A percentile compares a stretch with the other conserved stretches of the same genome.
These are phyloP conservation scores for Aeoliscus strigatus DNA, from an alignment of 2,797 vertebrate genomes.

Conservation along the genomic window DNA sequence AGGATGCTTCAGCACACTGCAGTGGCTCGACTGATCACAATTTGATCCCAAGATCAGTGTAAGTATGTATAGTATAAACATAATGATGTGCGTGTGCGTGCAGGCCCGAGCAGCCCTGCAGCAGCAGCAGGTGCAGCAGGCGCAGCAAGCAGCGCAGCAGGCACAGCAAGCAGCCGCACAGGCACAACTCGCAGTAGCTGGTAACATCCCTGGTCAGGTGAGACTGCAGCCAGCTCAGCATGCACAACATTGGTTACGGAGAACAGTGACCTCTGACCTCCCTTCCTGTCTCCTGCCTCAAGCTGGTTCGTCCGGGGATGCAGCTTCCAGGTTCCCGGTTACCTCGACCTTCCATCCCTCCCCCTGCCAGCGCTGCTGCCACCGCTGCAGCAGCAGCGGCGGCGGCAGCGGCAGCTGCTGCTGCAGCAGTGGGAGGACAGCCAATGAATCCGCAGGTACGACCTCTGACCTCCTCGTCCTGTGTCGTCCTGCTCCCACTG, in stretches of 20 bases:
- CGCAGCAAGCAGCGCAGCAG: conserved; percentile 43
- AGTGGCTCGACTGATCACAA: too few relatives aligned
- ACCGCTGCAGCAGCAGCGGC: conserved; percentile 13
- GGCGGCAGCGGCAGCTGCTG: neutral
- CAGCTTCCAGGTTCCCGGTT: conserved; percentile 83
- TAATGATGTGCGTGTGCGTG: conserved; percentile 21
- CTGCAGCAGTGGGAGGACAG: conserved; percentile 80
- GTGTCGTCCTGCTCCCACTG: too few relatives aligned
- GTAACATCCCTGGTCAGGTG: conserved; percentile 78
- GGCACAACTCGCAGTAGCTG: conserved; percentile 68
- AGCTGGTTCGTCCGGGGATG: conserved; percentile 87
- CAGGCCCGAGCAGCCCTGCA: conserved; percentile 81
- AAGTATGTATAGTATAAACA: too few relatives aligned
- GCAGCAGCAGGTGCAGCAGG: conserved; percentile 63
- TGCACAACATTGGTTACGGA: neutral
- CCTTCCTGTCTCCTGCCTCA: conserved; percentile 49
- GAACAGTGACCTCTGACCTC: too few relatives aligned
- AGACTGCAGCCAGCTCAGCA: conserved; percentile 48
- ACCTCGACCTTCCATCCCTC: conserved; percentile 77
- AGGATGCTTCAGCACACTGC: too few relatives aligned
- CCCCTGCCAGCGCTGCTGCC: conserved; percentile 69
- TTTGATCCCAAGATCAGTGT: too few relatives aligned
- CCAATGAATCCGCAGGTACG: conserved; percentile 87
- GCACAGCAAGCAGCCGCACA: conserved; percentile 71
- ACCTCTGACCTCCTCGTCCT: neutral